phyloP scores from a whole-genome alignment of 2,797 vertebrate genomes.

The Onychomys torridus region DNA sequence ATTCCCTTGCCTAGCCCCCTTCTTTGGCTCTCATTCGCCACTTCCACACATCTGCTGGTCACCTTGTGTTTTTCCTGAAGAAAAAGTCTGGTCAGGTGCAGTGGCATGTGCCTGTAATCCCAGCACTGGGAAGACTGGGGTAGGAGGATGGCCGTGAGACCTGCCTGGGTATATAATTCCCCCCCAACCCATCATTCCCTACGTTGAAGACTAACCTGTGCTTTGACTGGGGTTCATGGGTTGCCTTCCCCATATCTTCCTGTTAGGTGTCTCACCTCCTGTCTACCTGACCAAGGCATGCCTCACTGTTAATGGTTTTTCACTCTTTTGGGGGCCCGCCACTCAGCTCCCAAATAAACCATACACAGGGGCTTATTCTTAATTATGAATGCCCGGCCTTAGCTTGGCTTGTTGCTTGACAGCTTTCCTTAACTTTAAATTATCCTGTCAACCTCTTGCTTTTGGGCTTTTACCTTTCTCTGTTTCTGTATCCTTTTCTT shows the following conservation, averaged over 20 bases:
- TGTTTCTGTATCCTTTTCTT: no score
- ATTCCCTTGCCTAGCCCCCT: background rate
- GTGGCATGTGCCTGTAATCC: background rate
- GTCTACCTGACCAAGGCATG: slow-evolving; percentile 1
- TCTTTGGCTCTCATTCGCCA: background rate
- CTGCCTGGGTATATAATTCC: background rate
- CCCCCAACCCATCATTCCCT: background rate
- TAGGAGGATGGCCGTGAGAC: background rate
- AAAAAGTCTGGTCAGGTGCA: background rate
- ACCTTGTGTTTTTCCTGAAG: slow-evolving; percentile 7
- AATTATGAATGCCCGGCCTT: no score
- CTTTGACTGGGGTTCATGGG: background rate
- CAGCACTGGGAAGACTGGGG: background rate
- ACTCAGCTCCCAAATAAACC: no score
- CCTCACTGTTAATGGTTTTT: background rate
- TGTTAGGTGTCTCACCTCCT: background rate
- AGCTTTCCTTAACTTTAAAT: no score
- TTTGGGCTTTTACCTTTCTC: no score
- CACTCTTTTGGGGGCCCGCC: no score
- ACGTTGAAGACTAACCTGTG: background rate
- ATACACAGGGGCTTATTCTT: no score
- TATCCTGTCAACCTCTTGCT: no score
- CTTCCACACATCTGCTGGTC: background rate
- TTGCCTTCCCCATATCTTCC: background rate
- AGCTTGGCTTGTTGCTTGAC: no score